Evolutionary conservation across 2,888 invertebrate genomes (phyloP).

Genomic region (Archips xylosteana): DNA sequence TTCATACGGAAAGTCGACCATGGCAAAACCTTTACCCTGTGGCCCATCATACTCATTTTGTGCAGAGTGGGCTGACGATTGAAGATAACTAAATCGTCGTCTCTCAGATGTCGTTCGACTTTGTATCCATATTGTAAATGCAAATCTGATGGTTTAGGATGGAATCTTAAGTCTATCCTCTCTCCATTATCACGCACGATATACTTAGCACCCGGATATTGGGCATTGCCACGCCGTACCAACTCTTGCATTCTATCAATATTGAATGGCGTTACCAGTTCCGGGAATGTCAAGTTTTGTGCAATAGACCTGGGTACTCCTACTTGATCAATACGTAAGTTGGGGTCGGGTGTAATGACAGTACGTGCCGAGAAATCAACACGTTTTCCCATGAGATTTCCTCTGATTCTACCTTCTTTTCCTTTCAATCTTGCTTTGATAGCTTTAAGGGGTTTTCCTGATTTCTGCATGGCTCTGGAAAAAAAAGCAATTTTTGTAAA

Average conservation of each 20-base stretch:
- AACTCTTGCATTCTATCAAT: conserved; percentile 97
- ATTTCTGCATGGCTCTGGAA: conserved; percentile 98
- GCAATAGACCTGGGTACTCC: conserved; percentile 99
- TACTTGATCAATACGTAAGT: conserved; percentile 97
- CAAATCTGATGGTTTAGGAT: conserved; percentile 98
- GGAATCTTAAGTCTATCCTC: conserved; percentile 98
- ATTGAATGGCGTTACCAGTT: conserved; percentile 99
- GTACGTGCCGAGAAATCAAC: conserved; percentile 99
- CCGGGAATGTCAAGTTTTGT: conserved; percentile 99
- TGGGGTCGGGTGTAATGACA: conserved; percentile 98
- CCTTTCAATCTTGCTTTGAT: conserved; percentile 98
- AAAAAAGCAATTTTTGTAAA: conserved; percentile 13
- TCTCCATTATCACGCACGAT: conserved; percentile 99
- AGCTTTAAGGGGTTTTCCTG: conserved; percentile 99
- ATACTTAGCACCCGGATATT: conserved; percentile 99
- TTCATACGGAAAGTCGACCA: conserved; percentile 99
- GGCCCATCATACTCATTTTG: conserved; percentile 99
- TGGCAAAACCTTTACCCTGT: conserved; percentile 97
- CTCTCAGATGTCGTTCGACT: conserved; percentile 98
- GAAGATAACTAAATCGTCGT: conserved; percentile 99
- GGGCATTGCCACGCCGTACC: conserved; percentile 98
- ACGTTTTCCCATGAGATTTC: conserved; percentile 99
- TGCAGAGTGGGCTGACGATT: conserved; percentile 99
- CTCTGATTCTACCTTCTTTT: conserved; percentile 99
- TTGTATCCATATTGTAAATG: conserved; percentile 98